A percentile compares a stretch with the other conserved stretches of the same genome.
Conservation (phyloP, 2,113 vertebrate species). For the Leptobrachium leishanense region DNA sequence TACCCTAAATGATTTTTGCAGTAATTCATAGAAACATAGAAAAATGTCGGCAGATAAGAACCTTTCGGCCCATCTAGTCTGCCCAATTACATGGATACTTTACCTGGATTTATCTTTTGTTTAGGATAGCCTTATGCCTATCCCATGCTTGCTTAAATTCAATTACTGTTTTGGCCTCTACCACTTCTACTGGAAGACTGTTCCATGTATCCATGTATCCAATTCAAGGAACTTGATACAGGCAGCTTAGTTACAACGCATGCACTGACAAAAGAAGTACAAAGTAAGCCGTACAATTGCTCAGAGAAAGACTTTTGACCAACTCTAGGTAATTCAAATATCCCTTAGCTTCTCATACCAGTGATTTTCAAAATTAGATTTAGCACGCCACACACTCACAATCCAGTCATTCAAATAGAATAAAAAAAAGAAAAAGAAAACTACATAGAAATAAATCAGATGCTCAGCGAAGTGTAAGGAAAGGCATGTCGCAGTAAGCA, state of each 20-base stretch:
- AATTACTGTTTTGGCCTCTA: too few species aligned
- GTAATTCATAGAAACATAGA: too few species aligned
- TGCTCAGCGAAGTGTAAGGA: slow-evolving; percentile 53
- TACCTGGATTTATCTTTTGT: too few species aligned
- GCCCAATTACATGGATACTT: too few species aligned
- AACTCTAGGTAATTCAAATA: slow-evolving; percentile 57
- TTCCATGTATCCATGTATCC: too few species aligned
- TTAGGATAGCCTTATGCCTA: too few species aligned
- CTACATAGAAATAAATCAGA: slow-evolving; percentile 57
- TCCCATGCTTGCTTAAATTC: too few species aligned
- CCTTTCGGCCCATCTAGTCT: too few species aligned
- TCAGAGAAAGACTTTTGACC: slow-evolving; percentile 57
- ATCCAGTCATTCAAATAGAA: slow-evolving; percentile 61
- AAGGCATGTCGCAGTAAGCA: slow-evolving; percentile 51
- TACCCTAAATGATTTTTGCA: neutral
- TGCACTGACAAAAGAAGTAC: too few species aligned
- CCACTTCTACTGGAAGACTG: too few species aligned
- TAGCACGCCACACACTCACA: slow-evolving; percentile 52
- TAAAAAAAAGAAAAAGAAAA: slow-evolving; percentile 51
- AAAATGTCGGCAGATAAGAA: too few species aligned
- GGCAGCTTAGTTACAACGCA: neutral
- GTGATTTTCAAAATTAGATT: slow-evolving; percentile 59
- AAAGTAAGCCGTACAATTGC: neutral
- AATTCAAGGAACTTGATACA: neutral
- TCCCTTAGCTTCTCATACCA: slow-evolving; percentile 61